These are phyloP conservation scores for Drosophila hamatofila DNA, from an alignment of 2,888 invertebrate species.

Conservation along the genomic window DNA sequence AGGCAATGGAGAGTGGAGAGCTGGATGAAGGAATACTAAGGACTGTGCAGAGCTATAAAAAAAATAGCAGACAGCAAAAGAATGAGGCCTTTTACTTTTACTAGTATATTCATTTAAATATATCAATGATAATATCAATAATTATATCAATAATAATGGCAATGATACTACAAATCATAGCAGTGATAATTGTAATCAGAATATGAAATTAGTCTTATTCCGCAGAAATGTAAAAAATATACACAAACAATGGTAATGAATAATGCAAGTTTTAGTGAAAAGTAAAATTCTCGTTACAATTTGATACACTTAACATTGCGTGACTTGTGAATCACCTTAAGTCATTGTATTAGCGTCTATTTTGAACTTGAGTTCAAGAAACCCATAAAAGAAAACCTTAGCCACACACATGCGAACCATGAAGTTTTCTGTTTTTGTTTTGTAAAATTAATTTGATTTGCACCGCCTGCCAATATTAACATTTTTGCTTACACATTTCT, in stretches of 20 bases:
- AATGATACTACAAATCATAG: too few relatives aligned
- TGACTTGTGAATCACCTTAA: constrained; percentile 2
- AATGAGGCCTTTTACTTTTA: too few relatives aligned
- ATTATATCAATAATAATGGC: too few relatives aligned
- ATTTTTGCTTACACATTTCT: constrained; percentile 7
- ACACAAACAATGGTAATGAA: neutral
- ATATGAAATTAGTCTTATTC: too few relatives aligned
- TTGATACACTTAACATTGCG: constrained; percentile 2
- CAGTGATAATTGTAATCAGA: too few relatives aligned
- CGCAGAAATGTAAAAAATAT: too few relatives aligned
- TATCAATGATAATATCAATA: too few relatives aligned
- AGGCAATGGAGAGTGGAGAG: too few relatives aligned
- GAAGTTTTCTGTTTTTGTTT: constrained; percentile 10
- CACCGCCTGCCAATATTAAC: constrained; percentile 5
- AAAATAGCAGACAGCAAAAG: too few relatives aligned
- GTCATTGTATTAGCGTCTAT: constrained; percentile 6
- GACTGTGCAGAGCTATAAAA: too few relatives aligned
- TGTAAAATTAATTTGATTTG: neutral
- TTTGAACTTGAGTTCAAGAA: constrained; percentile 26
- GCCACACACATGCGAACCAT: neutral
- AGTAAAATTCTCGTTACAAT: constrained; percentile 1
- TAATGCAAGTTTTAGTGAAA: neutral
- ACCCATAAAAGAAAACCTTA: neutral
- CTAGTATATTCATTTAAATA: too few relatives aligned
- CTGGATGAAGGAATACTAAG: too few relatives aligned